Conservation (phyloP, 1,140 invertebrate species). For the Archegozetes longisetosus region DNA sequence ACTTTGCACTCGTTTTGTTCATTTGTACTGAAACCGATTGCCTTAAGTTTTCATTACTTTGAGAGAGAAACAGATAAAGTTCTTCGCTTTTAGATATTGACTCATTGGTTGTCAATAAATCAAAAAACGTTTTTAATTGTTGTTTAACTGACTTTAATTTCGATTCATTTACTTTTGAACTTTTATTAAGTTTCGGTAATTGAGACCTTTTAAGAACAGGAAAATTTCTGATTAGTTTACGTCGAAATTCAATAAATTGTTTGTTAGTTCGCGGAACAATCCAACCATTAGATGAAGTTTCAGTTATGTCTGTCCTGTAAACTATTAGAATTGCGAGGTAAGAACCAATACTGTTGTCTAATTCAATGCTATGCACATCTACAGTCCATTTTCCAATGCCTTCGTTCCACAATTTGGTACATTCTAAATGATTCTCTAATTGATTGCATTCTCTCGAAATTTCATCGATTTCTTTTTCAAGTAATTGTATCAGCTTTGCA, state of each 20-base stretch:
- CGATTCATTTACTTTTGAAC: constrained; percentile 40
- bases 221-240: constrained; percentile 43
- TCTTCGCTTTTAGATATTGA: constrained; percentile 69
- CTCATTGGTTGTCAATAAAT: constrained; percentile 40
- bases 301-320: not conserved
- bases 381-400: constrained; percentile 70
- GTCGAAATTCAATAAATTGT: constrained; percentile 66
- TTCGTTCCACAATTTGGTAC: constrained; percentile 73
- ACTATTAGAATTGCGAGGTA: not conserved
- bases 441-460: constrained; percentile 56
- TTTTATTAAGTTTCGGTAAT: constrained; percentile 9
- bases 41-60: constrained; percentile 69
- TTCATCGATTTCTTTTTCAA: constrained; percentile 64
- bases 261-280: constrained; percentile 42
- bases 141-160: constrained; percentile 60
- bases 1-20: constrained; percentile 42
- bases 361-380: constrained; percentile 1
- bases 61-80: constrained; percentile 70
- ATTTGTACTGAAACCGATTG: constrained; percentile 53
- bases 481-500: constrained; percentile 39
- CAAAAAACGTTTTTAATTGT: constrained; percentile 52
- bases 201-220: constrained; percentile 6
- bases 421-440: constrained; percentile 60
- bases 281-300: constrained; percentile 15
- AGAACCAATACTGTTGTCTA: not conserved